Evolutionary conservation across 2,888 invertebrate species (phyloP).

Genomic region (Timandra comae): DNA sequence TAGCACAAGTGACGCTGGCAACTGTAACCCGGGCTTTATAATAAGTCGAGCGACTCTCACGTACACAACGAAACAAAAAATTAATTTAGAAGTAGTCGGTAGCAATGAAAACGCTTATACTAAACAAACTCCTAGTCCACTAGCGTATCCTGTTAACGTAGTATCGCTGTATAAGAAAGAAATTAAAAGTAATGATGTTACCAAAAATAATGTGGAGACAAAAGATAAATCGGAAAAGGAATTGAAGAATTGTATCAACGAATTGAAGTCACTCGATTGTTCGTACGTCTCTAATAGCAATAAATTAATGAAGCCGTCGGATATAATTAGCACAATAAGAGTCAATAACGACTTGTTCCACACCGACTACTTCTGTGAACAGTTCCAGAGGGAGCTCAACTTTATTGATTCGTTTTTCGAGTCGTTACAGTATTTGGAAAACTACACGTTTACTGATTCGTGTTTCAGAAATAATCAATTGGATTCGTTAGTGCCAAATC

Average conservation of each 20-base stretch:
- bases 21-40: slow-evolving; percentile 44
- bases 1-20: slow-evolving; percentile 27
- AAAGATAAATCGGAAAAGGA: slow-evolving; percentile 21
- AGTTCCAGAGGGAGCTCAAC: slow-evolving; percentile 65
- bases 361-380: slow-evolving; percentile 55
- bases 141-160: slow-evolving; percentile 56
- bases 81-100: slow-evolving; percentile 56
- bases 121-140: slow-evolving; percentile 40
- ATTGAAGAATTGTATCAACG: slow-evolving; percentile 32
- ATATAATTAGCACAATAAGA: slow-evolving; percentile 63
- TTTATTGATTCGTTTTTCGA: slow-evolving; percentile 72
- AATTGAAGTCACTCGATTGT: slow-evolving; percentile 43
- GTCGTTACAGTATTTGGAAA: slow-evolving; percentile 65
- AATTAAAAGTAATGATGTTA: slow-evolving; percentile 26
- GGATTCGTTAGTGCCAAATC: slow-evolving; percentile 38
- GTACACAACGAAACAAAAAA: slow-evolving; percentile 59
- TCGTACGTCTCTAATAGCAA: slow-evolving; percentile 40
- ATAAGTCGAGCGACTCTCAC: slow-evolving; percentile 58
- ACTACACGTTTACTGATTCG: slow-evolving; percentile 47
- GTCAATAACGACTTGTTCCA: slow-evolving; percentile 49
- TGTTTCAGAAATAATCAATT: slow-evolving; percentile 40
- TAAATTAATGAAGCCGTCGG: slow-evolving; percentile 66
- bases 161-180: slow-evolving; percentile 57
- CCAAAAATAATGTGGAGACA: slow-evolving; percentile 10
- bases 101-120: slow-evolving; percentile 34